Percentiles rank a stretch among this genome's conserved stretches.
Evolutionary conservation across 92 coral and sea anemone species (phyloP).

Genomic region (Palythoa grandiflora): DNA sequence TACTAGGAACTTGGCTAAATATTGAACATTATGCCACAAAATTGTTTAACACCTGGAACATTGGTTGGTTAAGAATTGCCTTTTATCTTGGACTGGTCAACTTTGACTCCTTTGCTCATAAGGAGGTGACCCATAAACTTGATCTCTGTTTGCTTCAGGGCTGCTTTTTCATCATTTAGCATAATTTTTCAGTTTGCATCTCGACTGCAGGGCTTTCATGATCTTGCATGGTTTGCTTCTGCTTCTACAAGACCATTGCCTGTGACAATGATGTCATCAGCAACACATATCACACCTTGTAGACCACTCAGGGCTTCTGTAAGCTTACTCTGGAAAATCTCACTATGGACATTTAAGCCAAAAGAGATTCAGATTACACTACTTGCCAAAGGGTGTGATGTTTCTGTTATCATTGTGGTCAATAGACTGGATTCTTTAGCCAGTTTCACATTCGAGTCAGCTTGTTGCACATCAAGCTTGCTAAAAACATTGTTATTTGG

Average conservation of each 20-base stretch:
- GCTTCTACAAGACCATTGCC: constrained; percentile 49
- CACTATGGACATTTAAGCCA: constrained; percentile 46
- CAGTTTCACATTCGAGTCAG: not conserved
- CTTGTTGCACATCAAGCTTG: constrained; percentile 35
- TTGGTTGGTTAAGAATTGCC: not conserved
- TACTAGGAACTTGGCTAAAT: constrained; percentile 30
- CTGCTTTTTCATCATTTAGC: constrained; percentile 31
- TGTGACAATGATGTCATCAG: not conserved
- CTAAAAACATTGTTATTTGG: constrained; percentile 36
- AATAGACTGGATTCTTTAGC: constrained; percentile 27
- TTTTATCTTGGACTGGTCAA: constrained; percentile 4
- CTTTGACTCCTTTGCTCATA: constrained; percentile 60
- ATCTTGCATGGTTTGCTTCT: constrained; percentile 36
- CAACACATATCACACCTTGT: constrained; percentile 49
- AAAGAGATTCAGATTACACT: constrained; percentile 50
- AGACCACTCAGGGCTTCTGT: constrained; percentile 57
- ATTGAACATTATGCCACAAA: constrained; percentile 37
- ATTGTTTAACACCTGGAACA: not conserved
- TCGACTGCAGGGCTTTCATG: not conserved
- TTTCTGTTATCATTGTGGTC: constrained; percentile 39
- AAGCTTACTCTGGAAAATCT: constrained; percentile 50
- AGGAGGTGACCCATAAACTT: constrained; percentile 49
- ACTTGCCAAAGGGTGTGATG: constrained; percentile 57
- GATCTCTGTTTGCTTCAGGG: constrained; percentile 41
- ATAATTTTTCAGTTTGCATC: too few relatives aligned